Conservation (phyloP, 2,888 invertebrate species). For the Chelonus formosanus region DNA sequence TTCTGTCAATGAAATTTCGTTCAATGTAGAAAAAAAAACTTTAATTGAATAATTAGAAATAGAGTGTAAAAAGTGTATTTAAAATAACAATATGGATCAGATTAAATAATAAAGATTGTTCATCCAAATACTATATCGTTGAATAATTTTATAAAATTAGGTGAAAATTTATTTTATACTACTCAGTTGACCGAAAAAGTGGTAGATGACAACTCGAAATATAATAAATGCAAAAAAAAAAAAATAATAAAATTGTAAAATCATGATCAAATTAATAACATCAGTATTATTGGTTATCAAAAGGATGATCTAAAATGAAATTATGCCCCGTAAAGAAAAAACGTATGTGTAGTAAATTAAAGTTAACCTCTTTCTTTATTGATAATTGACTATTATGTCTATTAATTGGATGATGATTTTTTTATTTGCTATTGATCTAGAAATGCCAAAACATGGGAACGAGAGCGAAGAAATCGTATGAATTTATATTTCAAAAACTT, state of each 20-base stretch:
- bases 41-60: too few species aligned
- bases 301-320: constrained; percentile 55
- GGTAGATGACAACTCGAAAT: too few species aligned
- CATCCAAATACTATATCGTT: too few species aligned
- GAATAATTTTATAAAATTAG: too few species aligned
- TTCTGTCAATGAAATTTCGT: too few species aligned
- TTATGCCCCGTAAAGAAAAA: constrained; percentile 64
- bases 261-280: constrained; percentile 10
- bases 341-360: constrained; percentile 49
- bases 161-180: too few species aligned
- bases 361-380: constrained; percentile 15
- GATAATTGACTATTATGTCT: background rate
- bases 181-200: too few species aligned
- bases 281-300: constrained; percentile 24
- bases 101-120: too few species aligned
- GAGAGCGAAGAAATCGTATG: constrained; percentile 74
- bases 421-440: constrained; percentile 58
- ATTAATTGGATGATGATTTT: constrained; percentile 5
- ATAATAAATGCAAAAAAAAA: too few species aligned
- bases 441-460: constrained; percentile 76
- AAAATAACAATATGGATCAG: too few species aligned
- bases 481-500: constrained; percentile 68
- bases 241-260: background rate
- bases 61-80: too few species aligned
- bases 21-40: too few species aligned